Evolutionary conservation across 2,888 invertebrate species (phyloP), one percentile per base, ranked within the genome.

Genomic region (Amphipyra berbera): DNA sequence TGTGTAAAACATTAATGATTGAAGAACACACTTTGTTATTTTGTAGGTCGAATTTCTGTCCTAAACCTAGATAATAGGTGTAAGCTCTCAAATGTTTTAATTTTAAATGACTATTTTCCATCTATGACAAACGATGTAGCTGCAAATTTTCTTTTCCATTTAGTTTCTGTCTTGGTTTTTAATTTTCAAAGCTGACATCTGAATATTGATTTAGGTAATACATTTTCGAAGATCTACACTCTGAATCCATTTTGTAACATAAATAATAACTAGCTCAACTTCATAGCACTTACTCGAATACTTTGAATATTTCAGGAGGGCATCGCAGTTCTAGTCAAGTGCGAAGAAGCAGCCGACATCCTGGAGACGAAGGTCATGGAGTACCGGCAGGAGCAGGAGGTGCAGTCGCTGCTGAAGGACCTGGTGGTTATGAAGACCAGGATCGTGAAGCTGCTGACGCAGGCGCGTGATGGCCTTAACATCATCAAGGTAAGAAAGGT

Each of bases 401-500:
- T 95, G 14, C 95, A 96, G 82, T 87, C 88, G 35, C 88, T 97
- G 61, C 88, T 95, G 27, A 93, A 94, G 50, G 95, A 95, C 64
- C 88, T 97, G 60, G 90, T 95, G 15, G 91, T 95, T 50, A 96
- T 97, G 81, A 95, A 96, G 76, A 95, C 96, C 50, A 95, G 96
- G 73, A 96, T 97, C 65, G 94, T 95, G 54, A 95, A 96, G 58
- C 94, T 98, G 41, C 86, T 97, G 56, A 93, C 95, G 0, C 97
- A 97, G 82, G 97, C 97, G 0, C 96, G 97, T 56, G 96, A 96
- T 85, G 97, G 97, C 65, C 95, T 96, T 41, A 88, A 79, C 78
- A 90, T 91, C 88, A 92, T 95, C 88, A 88, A 95, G 94, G 95
- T 95, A 93, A 93, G 90, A 78, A 92, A 93, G 93, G 92, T 93